A percentile compares a stretch with the other conserved stretches of the same genome.
Conservation (phyloP, 2,797 vertebrate species). For the Lemur catta region DNA sequence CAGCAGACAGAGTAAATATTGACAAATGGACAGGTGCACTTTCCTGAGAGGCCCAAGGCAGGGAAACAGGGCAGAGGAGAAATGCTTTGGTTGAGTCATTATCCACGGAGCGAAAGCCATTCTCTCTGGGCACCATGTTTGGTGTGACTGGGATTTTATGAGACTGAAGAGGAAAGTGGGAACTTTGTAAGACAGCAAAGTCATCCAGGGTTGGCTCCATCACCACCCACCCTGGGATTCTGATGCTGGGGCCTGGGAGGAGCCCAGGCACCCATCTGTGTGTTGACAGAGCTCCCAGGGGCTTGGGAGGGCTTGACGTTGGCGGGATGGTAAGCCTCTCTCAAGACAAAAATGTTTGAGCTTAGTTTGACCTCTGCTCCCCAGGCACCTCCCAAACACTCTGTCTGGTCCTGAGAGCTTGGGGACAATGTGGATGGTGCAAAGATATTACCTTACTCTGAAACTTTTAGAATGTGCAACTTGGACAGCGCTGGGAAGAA, state of each 20-base stretch:
- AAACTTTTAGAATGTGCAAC: background rate
- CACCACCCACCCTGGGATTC: background rate
- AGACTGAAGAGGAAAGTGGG: background rate
- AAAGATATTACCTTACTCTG: background rate
- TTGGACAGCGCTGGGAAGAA: background rate
- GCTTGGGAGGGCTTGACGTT: background rate
- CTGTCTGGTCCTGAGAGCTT: background rate
- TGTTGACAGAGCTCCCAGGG: background rate
- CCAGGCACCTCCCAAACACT: background rate
- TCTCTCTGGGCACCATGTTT: background rate
- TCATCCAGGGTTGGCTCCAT: background rate
- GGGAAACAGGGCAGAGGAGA: conserved; percentile 15
- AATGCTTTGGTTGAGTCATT: background rate
- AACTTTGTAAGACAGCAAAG: background rate
- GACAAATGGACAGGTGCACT: conserved; percentile 60
- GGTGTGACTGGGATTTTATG: background rate
- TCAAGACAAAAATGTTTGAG: background rate
- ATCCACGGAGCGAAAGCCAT: background rate
- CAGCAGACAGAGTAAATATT: conserved; percentile 78
- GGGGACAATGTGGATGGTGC: rapidly evolving
- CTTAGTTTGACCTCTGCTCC: background rate
- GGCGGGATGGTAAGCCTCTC: background rate
- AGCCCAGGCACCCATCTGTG: background rate
- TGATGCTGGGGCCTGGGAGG: background rate
- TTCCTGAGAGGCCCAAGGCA: conserved; percentile 9